Evolutionary conservation across 2,113 vertebrate genomes (phyloP).

Genomic region (Pachycephala philippinensis): DNA sequence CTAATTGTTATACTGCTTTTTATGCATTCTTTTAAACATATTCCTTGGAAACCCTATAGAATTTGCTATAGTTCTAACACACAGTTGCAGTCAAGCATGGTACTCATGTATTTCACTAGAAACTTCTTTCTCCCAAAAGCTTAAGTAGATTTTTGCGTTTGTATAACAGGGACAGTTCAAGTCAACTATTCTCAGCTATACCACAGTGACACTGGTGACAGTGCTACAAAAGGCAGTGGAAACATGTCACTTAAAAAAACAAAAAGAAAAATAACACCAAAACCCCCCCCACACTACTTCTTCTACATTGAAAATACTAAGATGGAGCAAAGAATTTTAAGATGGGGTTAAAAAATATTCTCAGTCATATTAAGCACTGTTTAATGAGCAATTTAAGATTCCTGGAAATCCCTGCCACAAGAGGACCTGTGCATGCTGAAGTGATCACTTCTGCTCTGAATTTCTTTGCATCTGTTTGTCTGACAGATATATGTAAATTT

Average conservation of each 20-base stretch:
- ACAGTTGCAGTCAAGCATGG: neutral
- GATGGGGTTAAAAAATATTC: neutral
- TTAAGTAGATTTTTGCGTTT: neutral
- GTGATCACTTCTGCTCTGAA: neutral
- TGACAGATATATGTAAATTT: neutral
- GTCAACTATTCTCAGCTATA: neutral
- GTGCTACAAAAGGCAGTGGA: neutral
- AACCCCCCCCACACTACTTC: neutral
- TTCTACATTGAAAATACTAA: neutral
- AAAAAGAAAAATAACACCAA: neutral
- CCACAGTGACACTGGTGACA: neutral
- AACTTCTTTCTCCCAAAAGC: neutral
- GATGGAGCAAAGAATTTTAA: neutral
- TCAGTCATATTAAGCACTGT: neutral
- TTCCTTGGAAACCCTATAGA: neutral
- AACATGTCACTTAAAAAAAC: neutral
- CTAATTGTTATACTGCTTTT: neutral
- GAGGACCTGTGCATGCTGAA: accelerated
- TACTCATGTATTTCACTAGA: neutral
- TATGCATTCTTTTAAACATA: neutral
- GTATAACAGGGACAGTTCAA: neutral
- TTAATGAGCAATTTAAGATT: neutral
- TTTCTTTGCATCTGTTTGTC: neutral
- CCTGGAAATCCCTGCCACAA: neutral
- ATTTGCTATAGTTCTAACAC: neutral